Percentiles rank a stretch among this genome's conserved stretches.
Evolutionary conservation across 1,140 invertebrate species (phyloP).

Genomic region (Coptotermes formosanus): DNA sequence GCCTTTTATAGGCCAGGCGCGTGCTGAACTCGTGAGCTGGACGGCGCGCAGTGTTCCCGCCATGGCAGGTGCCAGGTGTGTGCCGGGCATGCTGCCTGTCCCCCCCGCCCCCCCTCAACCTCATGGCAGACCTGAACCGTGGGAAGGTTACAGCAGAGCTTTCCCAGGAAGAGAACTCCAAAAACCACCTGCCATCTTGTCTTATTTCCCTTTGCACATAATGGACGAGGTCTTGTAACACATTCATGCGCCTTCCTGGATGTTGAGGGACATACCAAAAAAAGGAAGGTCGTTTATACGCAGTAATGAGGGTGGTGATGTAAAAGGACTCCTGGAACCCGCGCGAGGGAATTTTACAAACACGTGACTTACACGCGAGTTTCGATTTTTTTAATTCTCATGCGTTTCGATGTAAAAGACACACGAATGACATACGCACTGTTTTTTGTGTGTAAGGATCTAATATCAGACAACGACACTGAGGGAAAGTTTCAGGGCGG

Average conservation of each 20-base stretch:
- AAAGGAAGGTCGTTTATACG: background rate
- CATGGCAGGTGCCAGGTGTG: slow-evolving; percentile 26
- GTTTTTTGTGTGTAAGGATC: background rate
- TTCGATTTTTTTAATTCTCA: background rate
- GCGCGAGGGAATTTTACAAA: background rate
- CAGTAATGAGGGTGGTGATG: background rate
- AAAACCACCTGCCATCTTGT: slow-evolving; percentile 25
- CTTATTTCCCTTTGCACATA: slow-evolving; percentile 28
- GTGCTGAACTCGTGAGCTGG: slow-evolving; percentile 13
- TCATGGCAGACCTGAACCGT: slow-evolving; percentile 31
- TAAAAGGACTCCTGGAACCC: background rate
- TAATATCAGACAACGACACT: background rate
- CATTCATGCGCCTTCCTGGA: background rate
- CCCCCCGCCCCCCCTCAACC: background rate
- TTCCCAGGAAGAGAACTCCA: slow-evolving; percentile 25
- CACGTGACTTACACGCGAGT: slow-evolving; percentile 8
- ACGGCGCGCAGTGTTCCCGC: background rate
- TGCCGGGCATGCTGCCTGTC: slow-evolving; percentile 19
- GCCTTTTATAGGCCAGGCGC: slow-evolving; percentile 28
- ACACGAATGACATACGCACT: background rate
- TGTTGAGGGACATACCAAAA: background rate
- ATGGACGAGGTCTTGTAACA: background rate
- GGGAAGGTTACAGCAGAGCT: slow-evolving; percentile 32
- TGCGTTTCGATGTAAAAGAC: background rate
- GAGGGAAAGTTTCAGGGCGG: background rate